Base-by-base conservation (phyloP, 2,888 invertebrate species). In the Crossocerus cetratus region DNA sequence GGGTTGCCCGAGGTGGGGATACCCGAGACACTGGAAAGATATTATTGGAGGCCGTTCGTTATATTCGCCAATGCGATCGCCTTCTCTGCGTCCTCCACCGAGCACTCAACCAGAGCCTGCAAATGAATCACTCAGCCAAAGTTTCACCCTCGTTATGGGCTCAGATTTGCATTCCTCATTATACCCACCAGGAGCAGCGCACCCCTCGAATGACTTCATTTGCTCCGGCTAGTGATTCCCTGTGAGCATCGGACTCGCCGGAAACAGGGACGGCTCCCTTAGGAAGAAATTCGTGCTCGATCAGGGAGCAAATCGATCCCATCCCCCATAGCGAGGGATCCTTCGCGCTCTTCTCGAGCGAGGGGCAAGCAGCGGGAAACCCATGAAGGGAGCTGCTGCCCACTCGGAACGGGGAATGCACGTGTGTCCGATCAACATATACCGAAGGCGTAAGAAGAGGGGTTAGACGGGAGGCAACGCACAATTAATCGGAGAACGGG, bases 401-500 rank as follows among this genome's bases (percentile, higher is more conserved):
- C 3, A 45, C 44, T 45, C 20, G 16, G 23, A 32, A 32, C 32
- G 32, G 49, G 49, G n/a, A 49, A 49, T 49, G 16, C 16, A 49
- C 49, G 16, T 49, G 13, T 43, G 16, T 49, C 16, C n/a, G 49
- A 49, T 49, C 14, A 49, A 49, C 4, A 16, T 49, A 49, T 5
- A n/a, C n/a, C 1, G 13, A 3, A 49, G 49, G 49, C 13, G 49
- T 0, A 5, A 49, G 49, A 49, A 49, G 16, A 16, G 49, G 14
- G 14, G 0, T 1, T 4, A 5, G 2, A 53, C 45, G 22, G 62
- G 42, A 45, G 53, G 68, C 72, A 69, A 66, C 74, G 65, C 54
- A 84, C 86, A 86, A 86, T 86, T 86, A 86, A 84, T 86, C 82
- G 77, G 72, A 78, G 70, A 81, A 82, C 81, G 83, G 83, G 83